These are phyloP conservation scores for Muricea muricata DNA, from an alignment of 92 coral and sea anemone species.

Conservation along the genomic window DNA sequence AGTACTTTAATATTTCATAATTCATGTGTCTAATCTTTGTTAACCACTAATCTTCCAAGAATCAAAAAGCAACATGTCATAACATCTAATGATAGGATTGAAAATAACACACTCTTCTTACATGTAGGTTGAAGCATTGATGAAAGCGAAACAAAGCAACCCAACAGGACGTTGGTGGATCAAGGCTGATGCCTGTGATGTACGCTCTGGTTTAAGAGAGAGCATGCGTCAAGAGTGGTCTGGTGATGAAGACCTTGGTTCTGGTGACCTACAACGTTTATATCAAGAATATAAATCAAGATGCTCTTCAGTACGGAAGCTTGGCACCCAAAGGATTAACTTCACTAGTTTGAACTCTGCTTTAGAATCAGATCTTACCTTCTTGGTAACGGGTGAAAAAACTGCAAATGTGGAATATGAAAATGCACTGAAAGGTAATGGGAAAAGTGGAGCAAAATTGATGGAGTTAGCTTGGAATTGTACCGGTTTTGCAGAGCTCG, in stretches of 20 bases:
- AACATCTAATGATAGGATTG: no score
- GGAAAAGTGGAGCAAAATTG: slow-evolving; percentile 37
- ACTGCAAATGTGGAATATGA: slow-evolving; percentile 43
- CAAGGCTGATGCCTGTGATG: slow-evolving; percentile 82
- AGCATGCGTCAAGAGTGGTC: slow-evolving; percentile 72
- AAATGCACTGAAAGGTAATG: slow-evolving; percentile 10
- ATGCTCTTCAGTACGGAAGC: slow-evolving; percentile 7
- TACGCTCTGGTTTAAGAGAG: slow-evolving; percentile 66
- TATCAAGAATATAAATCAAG: slow-evolving; percentile 45
- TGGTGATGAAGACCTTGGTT: slow-evolving; percentile 77
- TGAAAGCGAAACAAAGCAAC: slow-evolving; percentile 41
- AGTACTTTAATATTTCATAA: no score
- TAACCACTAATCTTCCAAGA: no score
- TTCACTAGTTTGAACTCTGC: slow-evolving; percentile 2
- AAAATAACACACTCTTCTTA: no score
- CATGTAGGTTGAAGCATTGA: slow-evolving; percentile 62
- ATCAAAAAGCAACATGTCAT: no score
- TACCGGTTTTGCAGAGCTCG: slow-evolving; percentile 68
- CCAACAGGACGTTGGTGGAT: slow-evolving; percentile 81
- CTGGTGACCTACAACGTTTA: slow-evolving; percentile 31
- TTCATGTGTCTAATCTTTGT: no score
- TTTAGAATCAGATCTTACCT: slow-evolving; percentile 51
- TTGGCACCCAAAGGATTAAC: no score
- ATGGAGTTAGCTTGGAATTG: slow-evolving; percentile 73
- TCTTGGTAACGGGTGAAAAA: slow-evolving; percentile 39